Conservation (phyloP, 2,113 vertebrate species). For the Fulica atra region DNA sequence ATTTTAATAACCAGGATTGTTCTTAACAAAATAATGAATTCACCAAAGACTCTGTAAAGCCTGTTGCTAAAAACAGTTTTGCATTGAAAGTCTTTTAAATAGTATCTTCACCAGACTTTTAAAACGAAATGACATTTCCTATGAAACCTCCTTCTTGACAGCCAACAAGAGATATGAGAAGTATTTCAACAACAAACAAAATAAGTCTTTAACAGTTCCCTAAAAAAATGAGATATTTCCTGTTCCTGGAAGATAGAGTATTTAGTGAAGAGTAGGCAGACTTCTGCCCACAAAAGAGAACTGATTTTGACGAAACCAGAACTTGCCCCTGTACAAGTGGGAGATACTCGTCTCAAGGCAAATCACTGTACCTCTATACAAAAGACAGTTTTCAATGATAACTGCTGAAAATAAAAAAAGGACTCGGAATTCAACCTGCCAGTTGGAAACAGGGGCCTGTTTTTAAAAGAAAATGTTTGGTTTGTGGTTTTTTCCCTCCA, state of each 20-base stretch:
- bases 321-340: neutral
- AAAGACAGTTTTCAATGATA: neutral
- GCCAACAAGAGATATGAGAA: too few relatives aligned
- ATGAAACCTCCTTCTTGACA: too few relatives aligned
- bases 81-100: neutral
- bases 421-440: neutral
- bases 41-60: neutral
- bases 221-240: neutral
- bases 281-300: neutral
- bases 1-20: neutral
- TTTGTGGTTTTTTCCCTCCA: neutral
- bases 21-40: neutral
- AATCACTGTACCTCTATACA: neutral
- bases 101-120: too few relatives aligned
- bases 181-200: neutral
- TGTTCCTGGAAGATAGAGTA: neutral
- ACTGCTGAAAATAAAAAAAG: neutral
- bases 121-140: too few relatives aligned
- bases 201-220: neutral
- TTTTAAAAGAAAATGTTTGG: neutral
- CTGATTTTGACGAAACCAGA: neutral
- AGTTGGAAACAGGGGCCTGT: neutral
- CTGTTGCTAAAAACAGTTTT: neutral
- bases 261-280: neutral
- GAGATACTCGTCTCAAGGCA: neutral